phyloP scores from a whole-genome alignment of 2,113 vertebrate genomes.

The Columba livia region DNA sequence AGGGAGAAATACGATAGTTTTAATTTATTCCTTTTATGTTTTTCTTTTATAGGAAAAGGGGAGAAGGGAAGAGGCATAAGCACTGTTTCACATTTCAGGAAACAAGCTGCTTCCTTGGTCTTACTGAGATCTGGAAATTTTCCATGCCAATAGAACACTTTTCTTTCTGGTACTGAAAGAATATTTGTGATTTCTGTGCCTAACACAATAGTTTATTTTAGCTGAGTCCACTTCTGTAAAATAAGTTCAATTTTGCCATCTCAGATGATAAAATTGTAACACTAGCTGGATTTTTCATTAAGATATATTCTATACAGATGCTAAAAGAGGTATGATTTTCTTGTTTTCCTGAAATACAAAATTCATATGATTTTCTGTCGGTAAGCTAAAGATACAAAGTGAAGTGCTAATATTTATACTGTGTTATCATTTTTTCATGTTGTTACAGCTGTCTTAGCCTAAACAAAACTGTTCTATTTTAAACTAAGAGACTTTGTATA shows the following conservation, averaged over 20 bases:
- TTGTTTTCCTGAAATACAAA: neutral
- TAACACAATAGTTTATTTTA: neutral
- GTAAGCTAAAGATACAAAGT: neutral
- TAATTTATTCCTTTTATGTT: neutral
- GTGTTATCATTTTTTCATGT: neutral
- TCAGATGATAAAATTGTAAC: neutral
- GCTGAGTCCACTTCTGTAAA: neutral
- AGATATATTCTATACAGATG: neutral
- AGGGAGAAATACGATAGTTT: neutral
- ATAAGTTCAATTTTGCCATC: neutral
- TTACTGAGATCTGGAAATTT: neutral
- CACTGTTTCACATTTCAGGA: neutral
- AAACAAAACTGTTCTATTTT: neutral
- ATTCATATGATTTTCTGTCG: neutral
- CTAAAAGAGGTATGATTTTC: neutral
- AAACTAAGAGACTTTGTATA: neutral
- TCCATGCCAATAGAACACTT: neutral
- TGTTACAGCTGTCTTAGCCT: neutral
- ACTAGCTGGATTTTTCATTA: neutral
- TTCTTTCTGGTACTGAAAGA: neutral
- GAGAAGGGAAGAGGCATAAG: neutral
- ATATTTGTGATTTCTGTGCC: neutral
- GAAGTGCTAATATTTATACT: neutral
- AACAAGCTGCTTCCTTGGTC: neutral
- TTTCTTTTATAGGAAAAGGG: neutral